Percentiles rank a stretch among this genome's conserved stretches.
Evolutionary conservation across 2,888 invertebrate species (phyloP).

Genomic region (Allacma fusca): DNA sequence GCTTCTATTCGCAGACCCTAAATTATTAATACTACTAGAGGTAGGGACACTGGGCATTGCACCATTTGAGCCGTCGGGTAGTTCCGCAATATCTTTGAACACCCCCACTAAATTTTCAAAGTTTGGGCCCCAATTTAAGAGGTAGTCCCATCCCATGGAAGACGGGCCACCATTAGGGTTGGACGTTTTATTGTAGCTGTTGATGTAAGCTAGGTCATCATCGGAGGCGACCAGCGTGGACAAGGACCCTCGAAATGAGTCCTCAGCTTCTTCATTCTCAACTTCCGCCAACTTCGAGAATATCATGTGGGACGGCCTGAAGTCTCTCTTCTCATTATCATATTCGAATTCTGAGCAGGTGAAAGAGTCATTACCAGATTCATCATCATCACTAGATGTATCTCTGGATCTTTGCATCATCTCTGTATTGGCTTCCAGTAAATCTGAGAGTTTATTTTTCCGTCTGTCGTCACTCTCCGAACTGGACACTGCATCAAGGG

Average conservation of each 20-base stretch:
- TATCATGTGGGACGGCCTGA: slow-evolving; percentile 68
- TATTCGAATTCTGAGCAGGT: slow-evolving; percentile 98
- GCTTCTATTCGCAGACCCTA: slow-evolving; percentile 56
- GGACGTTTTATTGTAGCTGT: slow-evolving; percentile 64
- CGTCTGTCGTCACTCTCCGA: slow-evolving; percentile 65
- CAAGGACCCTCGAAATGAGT: slow-evolving; percentile 91
- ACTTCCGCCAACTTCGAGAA: slow-evolving; percentile 67
- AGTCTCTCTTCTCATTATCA: slow-evolving; percentile 72
- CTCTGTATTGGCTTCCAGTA: slow-evolving; percentile 51
- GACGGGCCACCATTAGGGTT: slow-evolving; percentile 73
- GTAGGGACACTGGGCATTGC: slow-evolving; percentile 20
- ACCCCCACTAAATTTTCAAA: slow-evolving; percentile 95
- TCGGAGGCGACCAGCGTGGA: slow-evolving; percentile 94
- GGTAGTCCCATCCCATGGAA: slow-evolving; percentile 87
- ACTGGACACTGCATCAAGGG: slow-evolving; percentile 92
- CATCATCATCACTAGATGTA: slow-evolving; percentile 71
- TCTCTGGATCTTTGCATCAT: slow-evolving; percentile 49
- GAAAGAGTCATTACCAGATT: slow-evolving; percentile 93
- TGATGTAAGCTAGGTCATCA: slow-evolving; percentile 73
- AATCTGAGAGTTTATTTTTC: slow-evolving; percentile 66
- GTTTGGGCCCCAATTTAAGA: slow-evolving; percentile 95
- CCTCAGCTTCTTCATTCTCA: slow-evolving; percentile 71
- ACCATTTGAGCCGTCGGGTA: slow-evolving; percentile 73
- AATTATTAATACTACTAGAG: slow-evolving; percentile 32
- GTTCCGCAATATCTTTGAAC: slow-evolving; percentile 93